Evolutionary conservation across 2,888 invertebrate species (phyloP).

Genomic region (Taenaris catops): DNA sequence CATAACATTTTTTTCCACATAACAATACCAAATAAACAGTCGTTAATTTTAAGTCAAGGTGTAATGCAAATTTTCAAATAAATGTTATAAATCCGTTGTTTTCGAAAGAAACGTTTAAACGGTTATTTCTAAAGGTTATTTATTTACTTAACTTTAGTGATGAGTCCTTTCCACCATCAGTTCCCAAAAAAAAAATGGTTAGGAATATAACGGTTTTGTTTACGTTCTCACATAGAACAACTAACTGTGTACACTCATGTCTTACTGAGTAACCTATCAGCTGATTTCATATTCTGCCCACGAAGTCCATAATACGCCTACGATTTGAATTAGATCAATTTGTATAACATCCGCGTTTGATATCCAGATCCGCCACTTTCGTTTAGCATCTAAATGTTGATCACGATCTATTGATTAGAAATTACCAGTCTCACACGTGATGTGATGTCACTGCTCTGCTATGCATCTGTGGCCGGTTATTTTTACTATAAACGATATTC

Average conservation of each 20-base stretch:
- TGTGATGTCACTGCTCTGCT: constrained; percentile 50
- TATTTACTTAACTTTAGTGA: too few relatives aligned
- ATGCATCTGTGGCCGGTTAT: constrained; percentile 22
- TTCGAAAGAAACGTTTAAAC: too few relatives aligned
- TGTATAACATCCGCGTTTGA: constrained; percentile 33
- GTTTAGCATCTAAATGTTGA: constrained; percentile 48
- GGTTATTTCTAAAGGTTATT: too few relatives aligned
- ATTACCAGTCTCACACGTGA: constrained; percentile 41
- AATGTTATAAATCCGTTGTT: too few relatives aligned
- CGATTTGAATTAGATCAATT: constrained; percentile 26
- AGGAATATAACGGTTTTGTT: constrained; percentile 5
- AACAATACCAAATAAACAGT: too few relatives aligned
- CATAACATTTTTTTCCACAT: too few relatives aligned
- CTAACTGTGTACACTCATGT: constrained; percentile 1
- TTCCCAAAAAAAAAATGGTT: too few relatives aligned
- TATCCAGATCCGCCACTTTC: constrained; percentile 63
- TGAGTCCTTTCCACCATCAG: too few relatives aligned
- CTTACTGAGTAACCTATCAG: constrained; percentile 2
- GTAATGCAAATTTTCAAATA: too few relatives aligned
- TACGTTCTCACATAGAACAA: neutral
- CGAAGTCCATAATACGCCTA: constrained; percentile 11
- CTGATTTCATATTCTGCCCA: constrained; percentile 11
- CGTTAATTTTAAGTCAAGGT: too few relatives aligned
- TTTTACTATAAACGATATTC: constrained; percentile 19
- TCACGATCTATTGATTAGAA: constrained; percentile 64